Evolutionary conservation across 2,888 invertebrate species (phyloP).

Genomic region (Eledona agricola): DNA sequence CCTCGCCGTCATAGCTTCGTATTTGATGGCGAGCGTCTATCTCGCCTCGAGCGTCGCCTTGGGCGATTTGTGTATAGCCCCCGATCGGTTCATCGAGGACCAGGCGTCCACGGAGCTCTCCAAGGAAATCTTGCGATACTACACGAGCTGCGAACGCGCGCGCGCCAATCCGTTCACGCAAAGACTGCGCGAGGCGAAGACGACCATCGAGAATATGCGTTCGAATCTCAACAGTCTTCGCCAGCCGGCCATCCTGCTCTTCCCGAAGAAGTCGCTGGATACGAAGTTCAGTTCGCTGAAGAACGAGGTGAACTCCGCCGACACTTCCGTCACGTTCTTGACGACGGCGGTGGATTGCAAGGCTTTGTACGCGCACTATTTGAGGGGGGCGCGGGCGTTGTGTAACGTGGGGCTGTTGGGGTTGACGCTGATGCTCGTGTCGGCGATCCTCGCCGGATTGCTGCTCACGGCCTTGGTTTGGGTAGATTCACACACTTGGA

Average conservation of each 20-base stretch:
- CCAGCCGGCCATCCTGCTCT: constrained; percentile 65
- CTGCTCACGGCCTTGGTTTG: constrained; percentile 92
- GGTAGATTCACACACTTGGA: constrained; percentile 97
- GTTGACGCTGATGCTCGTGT: constrained; percentile 84
- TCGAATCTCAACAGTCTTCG: constrained; percentile 64
- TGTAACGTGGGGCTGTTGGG: constrained; percentile 87
- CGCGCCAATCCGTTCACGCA: constrained; percentile 84
- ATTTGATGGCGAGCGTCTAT: constrained; percentile 88
- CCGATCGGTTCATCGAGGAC: constrained; percentile 63
- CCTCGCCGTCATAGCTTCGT: constrained; percentile 87
- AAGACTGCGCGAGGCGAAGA: constrained; percentile 75
- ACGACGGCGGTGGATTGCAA: constrained; percentile 84
- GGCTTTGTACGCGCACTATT: constrained; percentile 83
- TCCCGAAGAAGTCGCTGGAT: constrained; percentile 66
- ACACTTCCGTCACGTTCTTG: constrained; percentile 73
- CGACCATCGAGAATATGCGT: constrained; percentile 63
- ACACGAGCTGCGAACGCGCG: constrained; percentile 83
- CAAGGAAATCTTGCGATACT: constrained; percentile 62
- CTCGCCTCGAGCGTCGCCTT: constrained; percentile 84
- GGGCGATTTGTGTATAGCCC: constrained; percentile 76
- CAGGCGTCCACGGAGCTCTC: constrained; percentile 58
- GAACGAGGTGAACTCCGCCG: constrained; percentile 81
- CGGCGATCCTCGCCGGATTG: constrained; percentile 86
- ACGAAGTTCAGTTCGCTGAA: constrained; percentile 79
- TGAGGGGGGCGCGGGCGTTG: constrained; percentile 77